Evolutionary conservation across 2,797 vertebrate genomes (phyloP).

Genomic region (Acanthornis magna): DNA sequence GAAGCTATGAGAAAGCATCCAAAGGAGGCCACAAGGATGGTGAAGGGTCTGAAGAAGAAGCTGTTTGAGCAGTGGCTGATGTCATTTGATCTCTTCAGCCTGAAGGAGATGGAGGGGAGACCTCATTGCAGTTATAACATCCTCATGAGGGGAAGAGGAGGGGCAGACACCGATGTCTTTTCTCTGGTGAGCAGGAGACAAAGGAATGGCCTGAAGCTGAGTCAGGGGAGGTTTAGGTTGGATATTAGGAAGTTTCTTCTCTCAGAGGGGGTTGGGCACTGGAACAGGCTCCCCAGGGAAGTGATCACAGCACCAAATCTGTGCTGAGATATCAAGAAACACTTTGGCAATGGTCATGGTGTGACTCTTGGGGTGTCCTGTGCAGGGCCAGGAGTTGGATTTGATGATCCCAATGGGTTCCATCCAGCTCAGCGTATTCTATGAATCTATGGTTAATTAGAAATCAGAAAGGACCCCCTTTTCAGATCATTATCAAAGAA

Average conservation of each 20-base stretch:
- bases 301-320: neutral
- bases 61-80: rapidly evolving
- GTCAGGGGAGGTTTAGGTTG: neutral
- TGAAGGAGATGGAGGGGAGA: neutral
- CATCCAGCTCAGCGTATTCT: neutral
- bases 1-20: neutral
- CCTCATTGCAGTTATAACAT: neutral
- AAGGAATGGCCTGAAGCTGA: neutral
- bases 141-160: neutral
- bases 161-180: neutral
- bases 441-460: neutral
- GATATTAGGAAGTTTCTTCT: neutral
- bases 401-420: neutral
- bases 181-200: neutral
- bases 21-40: neutral
- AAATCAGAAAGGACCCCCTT: neutral
- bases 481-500: neutral
- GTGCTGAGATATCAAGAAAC: neutral
- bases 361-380: neutral
- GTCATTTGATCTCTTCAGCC: neutral
- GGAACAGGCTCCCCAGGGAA: neutral
- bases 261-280: neutral
- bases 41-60: neutral
- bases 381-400: neutral
- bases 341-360: neutral